Evolutionary conservation across 2,888 invertebrate genomes (phyloP).

Genomic region (Hofmannophila pseudospretella): DNA sequence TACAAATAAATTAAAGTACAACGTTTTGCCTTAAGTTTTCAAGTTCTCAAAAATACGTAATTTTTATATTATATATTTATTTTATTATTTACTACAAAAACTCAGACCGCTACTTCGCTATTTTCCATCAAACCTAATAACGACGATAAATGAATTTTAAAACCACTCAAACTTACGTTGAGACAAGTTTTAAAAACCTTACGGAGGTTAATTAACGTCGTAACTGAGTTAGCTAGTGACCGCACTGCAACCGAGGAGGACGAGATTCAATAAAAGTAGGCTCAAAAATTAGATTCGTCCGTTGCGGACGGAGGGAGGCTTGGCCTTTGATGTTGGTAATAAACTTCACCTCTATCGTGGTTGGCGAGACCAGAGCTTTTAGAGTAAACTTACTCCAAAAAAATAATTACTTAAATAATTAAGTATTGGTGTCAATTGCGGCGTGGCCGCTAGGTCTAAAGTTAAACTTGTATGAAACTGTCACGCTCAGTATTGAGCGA

Average conservation of each 20-base stretch:
- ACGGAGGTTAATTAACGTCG: slow-evolving; percentile 23
- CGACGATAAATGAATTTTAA: slow-evolving; percentile 30
- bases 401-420: background rate
- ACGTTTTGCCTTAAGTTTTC: too few species aligned
- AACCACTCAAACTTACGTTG: slow-evolving; percentile 33
- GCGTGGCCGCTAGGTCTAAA: too few species aligned
- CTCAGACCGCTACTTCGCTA: background rate
- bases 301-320: slow-evolving; percentile 27
- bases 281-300: slow-evolving; percentile 63
- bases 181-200: slow-evolving; percentile 51
- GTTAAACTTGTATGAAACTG: too few species aligned
- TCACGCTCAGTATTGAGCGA: too few species aligned
- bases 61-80: too few species aligned
- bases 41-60: too few species aligned
- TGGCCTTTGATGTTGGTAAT: slow-evolving; percentile 57
- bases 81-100: background rate
- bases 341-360: slow-evolving; percentile 44
- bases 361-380: background rate
- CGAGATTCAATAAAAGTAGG: slow-evolving; percentile 41
- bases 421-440: too few species aligned
- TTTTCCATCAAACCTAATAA: background rate
- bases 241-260: slow-evolving; percentile 19
- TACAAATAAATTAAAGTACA: too few species aligned
- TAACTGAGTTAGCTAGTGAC: slow-evolving; percentile 38
- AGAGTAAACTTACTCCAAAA: background rate